Evolutionary conservation across 2,888 invertebrate species (phyloP).

Genomic region (Synanthedon myopaeformis): DNA sequence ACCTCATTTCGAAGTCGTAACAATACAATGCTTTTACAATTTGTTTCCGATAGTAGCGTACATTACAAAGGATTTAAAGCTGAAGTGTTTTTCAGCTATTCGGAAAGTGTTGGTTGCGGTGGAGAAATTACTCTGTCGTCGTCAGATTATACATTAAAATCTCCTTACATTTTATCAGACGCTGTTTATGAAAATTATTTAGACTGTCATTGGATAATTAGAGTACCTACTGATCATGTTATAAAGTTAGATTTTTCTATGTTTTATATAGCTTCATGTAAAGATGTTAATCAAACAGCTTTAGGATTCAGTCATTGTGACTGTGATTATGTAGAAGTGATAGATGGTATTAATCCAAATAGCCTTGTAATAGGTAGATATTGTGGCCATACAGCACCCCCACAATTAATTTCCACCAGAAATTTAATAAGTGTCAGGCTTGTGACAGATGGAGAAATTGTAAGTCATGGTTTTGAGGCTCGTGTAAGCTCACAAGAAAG

Average conservation of each 20-base stretch:
- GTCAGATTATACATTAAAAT: constrained; percentile 40
- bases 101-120: constrained; percentile 75
- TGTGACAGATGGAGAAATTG: constrained; percentile 70
- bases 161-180: constrained; percentile 34
- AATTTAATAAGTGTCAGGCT: constrained; percentile 76
- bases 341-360: constrained; percentile 77
- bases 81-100: constrained; percentile 69
- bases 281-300: constrained; percentile 43
- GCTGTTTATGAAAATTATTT: constrained; percentile 73
- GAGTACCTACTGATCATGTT: constrained; percentile 69
- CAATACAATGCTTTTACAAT: constrained; percentile 69
- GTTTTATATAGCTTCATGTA: constrained; percentile 65
- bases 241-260: constrained; percentile 71
- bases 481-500: constrained; percentile 59
- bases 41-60: constrained; percentile 47
- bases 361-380: constrained; percentile 74
- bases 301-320: constrained; percentile 63
- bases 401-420: constrained; percentile 67
- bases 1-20: constrained; percentile 72
- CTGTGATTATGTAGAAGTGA: constrained; percentile 80
- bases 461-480: constrained; percentile 75
- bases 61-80: constrained; percentile 70
- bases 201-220: constrained; percentile 82
- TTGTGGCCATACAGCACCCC: constrained; percentile 75
- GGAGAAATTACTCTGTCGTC: constrained; percentile 70